These are phyloP conservation scores for Climacteris rufus DNA, from an alignment of 2,113 vertebrate species.

Conservation along the genomic window DNA sequence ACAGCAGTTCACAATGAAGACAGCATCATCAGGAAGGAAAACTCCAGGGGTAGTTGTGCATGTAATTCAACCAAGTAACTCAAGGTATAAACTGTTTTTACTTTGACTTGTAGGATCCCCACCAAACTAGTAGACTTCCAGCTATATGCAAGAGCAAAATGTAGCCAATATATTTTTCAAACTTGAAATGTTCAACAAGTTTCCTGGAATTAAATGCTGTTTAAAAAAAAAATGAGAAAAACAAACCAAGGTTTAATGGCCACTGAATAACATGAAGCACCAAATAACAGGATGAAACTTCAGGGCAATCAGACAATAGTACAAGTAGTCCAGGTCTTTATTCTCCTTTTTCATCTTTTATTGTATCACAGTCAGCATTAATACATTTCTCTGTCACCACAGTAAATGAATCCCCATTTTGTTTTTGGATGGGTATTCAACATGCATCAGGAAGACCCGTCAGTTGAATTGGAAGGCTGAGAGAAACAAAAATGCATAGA, in stretches of 20 bases:
- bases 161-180: neutral
- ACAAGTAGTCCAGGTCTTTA: neutral
- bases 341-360: neutral
- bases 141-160: neutral
- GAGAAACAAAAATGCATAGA: neutral
- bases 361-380: neutral
- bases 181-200: neutral
- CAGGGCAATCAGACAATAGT: neutral
- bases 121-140: neutral
- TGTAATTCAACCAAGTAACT: slow-evolving; percentile 9
- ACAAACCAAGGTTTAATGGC: neutral
- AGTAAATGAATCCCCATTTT: slow-evolving; percentile 14
- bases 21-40: slow-evolving; percentile 29
- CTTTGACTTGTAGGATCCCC: neutral
- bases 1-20: slow-evolving; percentile 41
- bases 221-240: neutral
- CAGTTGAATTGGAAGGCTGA: neutral
- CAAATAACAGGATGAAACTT: neutral
- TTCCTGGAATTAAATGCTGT: neutral
- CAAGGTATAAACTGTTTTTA: neutral
- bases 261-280: neutral
- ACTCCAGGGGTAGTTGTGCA: neutral
- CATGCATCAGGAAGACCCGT: neutral
- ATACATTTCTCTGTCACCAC: slow-evolving; percentile 6
- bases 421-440: neutral